Percentiles rank a stretch among this genome's conserved stretches.
These are phyloP conservation scores for Sebastes variabilis DNA, from an alignment of 2,797 vertebrate genomes.

Conservation along the genomic window DNA sequence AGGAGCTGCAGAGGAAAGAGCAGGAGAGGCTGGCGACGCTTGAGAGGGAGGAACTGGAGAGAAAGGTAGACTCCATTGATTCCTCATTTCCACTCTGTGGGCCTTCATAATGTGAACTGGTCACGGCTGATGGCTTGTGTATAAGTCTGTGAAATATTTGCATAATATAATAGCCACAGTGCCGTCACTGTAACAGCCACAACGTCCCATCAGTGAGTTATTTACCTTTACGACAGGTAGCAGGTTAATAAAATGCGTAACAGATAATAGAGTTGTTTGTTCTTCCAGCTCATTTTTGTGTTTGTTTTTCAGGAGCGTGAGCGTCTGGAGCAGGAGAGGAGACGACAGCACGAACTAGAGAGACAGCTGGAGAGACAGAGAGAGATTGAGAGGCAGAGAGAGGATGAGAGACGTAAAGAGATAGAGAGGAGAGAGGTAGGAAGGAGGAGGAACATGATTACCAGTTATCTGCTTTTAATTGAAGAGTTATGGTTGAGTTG, in stretches of 20 bases:
- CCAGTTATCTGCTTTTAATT: constrained; percentile 8
- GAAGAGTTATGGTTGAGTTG: constrained; percentile 7
- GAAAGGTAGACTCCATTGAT: constrained; percentile 71
- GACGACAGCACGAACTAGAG: constrained; percentile 93
- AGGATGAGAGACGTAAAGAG: constrained; percentile 94
- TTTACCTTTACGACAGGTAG: neutral
- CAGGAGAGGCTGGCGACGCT: constrained; percentile 92
- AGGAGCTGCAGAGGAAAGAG: constrained; percentile 97
- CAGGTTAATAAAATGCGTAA: neutral
- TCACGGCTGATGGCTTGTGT: neutral
- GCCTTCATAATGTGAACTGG: neutral
- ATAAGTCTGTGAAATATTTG: neutral
- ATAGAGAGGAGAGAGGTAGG: constrained; percentile 96
- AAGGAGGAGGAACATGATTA: neutral
- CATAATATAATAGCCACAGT: neutral
- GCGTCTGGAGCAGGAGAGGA: constrained; percentile 92
- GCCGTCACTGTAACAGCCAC: neutral
- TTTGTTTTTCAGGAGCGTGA: constrained; percentile 85
- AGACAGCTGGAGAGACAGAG: constrained; percentile 94
- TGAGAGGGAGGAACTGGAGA: constrained; percentile 92
- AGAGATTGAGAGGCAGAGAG: constrained; percentile 92
- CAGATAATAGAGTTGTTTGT: neutral
- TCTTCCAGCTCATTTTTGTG: neutral
- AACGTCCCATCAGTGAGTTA: neutral
- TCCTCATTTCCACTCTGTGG: neutral